phyloP scores from a whole-genome alignment of 2,888 invertebrate genomes.

The Vanessa cardui region DNA sequence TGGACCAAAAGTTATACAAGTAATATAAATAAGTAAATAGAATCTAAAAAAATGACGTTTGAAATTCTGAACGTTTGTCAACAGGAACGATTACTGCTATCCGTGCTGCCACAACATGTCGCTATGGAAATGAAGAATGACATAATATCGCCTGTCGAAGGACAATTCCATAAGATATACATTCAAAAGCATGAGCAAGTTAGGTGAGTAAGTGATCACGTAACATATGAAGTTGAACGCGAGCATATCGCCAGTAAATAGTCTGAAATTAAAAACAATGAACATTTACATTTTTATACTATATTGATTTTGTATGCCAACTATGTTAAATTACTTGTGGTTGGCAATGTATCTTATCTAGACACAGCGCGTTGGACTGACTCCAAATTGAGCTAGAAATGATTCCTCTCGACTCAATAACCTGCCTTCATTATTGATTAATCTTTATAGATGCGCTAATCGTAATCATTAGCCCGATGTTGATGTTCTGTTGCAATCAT shows the following conservation, averaged over 20 bases:
- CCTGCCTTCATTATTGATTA: conserved; percentile 37
- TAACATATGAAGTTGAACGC: conserved; percentile 19
- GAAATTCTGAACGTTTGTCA: conserved; percentile 18
- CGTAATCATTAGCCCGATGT: conserved; percentile 22
- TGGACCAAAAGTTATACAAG: not conserved
- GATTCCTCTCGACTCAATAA: conserved; percentile 52
- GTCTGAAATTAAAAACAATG: not conserved
- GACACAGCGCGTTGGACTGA: conserved; percentile 57
- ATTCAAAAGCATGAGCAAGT: conserved; percentile 97
- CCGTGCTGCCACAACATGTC: conserved; percentile 93
- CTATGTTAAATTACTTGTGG: conserved; percentile 40
- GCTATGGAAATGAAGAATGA: conserved; percentile 98
- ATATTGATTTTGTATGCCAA: conserved; percentile 19
- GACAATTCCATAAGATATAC: conserved; percentile 97
- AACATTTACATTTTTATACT: conserved; percentile 12
- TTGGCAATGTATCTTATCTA: conserved; percentile 57
- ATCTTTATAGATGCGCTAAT: conserved; percentile 26
- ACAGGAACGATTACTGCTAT: conserved; percentile 92
- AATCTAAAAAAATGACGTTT: not conserved
- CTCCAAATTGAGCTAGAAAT: conserved; percentile 59
- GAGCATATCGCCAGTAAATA: conserved; percentile 1
- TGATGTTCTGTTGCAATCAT: conserved; percentile 22
- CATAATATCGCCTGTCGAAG: conserved; percentile 94
- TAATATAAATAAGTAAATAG: not conserved
- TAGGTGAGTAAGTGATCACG: conserved; percentile 83